Percentiles rank a stretch among this genome's conserved stretches.
phyloP scores from a whole-genome alignment of 2,888 invertebrate genomes.

The Folsomia candida region DNA sequence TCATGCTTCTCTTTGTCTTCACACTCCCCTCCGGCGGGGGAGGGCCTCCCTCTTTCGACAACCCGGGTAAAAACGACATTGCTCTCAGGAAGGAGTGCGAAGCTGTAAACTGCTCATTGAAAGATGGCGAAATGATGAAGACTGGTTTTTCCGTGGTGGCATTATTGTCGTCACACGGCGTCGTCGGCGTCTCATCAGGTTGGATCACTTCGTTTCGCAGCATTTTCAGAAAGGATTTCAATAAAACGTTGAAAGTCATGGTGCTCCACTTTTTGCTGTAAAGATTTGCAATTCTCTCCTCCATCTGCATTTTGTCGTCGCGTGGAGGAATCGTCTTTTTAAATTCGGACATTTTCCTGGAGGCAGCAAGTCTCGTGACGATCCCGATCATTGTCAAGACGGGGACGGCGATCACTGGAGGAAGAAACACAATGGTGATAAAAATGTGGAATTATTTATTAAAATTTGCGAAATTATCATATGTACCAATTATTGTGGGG shows the following conservation, averaged over 20 bases:
- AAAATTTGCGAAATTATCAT: background rate
- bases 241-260: conserved; percentile 33
- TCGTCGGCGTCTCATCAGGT: too few species aligned
- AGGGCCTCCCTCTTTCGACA: background rate
- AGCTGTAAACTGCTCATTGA: conserved; percentile 30
- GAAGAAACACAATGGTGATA: background rate
- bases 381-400: conserved; percentile 41
- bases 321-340: conserved; percentile 14
- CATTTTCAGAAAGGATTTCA: conserved; percentile 38
- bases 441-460: background rate
- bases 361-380: conserved; percentile 33
- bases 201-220: conserved; percentile 41
- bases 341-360: conserved; percentile 30
- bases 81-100: conserved; percentile 31
- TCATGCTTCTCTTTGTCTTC: conserved; percentile 9
- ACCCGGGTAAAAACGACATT: conserved; percentile 25
- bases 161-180: too few species aligned
- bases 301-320: conserved; percentile 28
- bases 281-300: conserved; percentile 36
- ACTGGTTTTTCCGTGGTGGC: background rate
- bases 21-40: background rate
- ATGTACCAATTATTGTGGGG: conserved; percentile 27
- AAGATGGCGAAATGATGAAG: conserved; percentile 18
- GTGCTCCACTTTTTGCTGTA: conserved; percentile 44
- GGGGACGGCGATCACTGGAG: conserved; percentile 40